Conservation (phyloP, 1,140 invertebrate species). For the Archivesica marissinica region DNA sequence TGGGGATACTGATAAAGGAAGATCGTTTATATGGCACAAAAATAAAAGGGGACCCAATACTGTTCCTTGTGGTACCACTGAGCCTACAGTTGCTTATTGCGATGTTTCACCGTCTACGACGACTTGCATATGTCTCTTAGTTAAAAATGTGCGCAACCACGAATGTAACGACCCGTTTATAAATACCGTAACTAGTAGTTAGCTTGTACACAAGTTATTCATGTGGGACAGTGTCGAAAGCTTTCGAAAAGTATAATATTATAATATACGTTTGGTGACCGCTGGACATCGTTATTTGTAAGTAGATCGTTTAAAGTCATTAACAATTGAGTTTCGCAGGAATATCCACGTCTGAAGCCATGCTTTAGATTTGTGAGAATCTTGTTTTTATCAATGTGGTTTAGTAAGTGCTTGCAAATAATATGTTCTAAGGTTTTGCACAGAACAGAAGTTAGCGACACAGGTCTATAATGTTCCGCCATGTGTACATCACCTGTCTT, state of each 20-base stretch:
- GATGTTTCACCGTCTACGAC: not conserved
- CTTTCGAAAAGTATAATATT: not conserved
- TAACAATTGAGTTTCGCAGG: constrained; percentile 35
- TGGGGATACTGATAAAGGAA: not conserved
- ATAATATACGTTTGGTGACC: not conserved
- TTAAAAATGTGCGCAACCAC: not conserved
- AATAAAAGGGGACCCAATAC: not conserved
- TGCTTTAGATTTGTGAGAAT: constrained; percentile 12
- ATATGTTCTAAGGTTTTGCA: constrained; percentile 56
- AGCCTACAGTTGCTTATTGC: not conserved
- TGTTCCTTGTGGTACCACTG: not conserved
- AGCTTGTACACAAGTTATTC: not conserved
- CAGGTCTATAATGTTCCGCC: too few relatives aligned
- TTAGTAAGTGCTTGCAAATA: constrained; percentile 51
- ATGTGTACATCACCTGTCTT: too few relatives aligned
- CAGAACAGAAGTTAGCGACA: too few relatives aligned
- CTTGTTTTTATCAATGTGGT: constrained; percentile 48
- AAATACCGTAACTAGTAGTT: not conserved
- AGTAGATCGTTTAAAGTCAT: constrained; percentile 19
- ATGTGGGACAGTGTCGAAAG: not conserved
- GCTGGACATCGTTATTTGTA: not conserved
- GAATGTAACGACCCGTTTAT: not conserved
- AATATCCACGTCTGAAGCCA: constrained; percentile 43
- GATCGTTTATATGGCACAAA: not conserved
- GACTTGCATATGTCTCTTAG: not conserved